phyloP scores from a whole-genome alignment of 2,797 vertebrate genomes.

The Gobionotothen gibberifrons region DNA sequence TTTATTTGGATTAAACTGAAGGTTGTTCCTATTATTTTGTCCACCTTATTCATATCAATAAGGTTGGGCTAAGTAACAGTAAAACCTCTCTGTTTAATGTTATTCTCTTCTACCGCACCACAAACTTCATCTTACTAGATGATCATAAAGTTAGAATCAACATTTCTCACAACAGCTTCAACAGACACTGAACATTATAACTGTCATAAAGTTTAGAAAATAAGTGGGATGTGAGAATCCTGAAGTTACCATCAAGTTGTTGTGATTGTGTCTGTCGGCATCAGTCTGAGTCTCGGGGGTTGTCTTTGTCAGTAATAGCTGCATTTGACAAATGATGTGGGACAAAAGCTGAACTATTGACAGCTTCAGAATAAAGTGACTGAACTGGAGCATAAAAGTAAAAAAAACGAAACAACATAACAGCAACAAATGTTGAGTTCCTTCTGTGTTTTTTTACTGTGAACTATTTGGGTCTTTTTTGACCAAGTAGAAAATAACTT shows the following conservation, averaged over 20 bases:
- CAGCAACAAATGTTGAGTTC: constrained; percentile 17
- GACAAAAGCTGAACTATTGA: constrained; percentile 39
- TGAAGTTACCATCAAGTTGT: neutral
- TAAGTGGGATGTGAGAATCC: neutral
- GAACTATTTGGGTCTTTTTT: neutral
- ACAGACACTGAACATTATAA: neutral
- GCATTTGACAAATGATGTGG: constrained; percentile 44
- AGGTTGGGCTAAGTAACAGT: neutral
- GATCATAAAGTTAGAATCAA: too few species aligned
- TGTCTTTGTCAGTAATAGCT: constrained; percentile 34
- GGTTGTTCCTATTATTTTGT: neutral
- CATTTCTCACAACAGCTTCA: too few species aligned
- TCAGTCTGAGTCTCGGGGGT: constrained; percentile 14
- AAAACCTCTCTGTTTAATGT: neutral
- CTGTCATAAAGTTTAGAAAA: neutral
- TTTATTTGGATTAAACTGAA: too few species aligned
- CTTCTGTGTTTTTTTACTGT: neutral
- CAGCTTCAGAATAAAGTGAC: constrained; percentile 21
- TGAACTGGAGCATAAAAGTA: constrained; percentile 14
- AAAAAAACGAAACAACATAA: constrained; percentile 25
- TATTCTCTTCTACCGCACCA: neutral
- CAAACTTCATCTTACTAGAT: neutral
- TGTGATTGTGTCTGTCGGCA: constrained; percentile 1
- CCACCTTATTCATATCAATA: neutral
- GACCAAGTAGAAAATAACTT: neutral